A percentile compares a stretch with the other conserved stretches of the same genome.
Evolutionary conservation across 2,113 vertebrate genomes (phyloP).

Genomic region (Chloroceryle aenea): DNA sequence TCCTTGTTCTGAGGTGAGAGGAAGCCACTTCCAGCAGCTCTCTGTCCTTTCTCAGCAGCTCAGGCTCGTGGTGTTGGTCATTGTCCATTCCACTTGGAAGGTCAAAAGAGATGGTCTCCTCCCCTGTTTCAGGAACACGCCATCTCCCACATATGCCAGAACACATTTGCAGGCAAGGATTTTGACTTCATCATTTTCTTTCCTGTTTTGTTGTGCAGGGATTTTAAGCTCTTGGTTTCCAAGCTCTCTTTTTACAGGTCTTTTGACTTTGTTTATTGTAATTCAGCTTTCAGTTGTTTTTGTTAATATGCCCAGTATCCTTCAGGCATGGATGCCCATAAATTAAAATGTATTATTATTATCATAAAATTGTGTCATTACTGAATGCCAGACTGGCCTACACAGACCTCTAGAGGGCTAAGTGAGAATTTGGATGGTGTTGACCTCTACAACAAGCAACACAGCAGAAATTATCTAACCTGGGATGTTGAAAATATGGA

Average conservation of each 20-base stretch:
- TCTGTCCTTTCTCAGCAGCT: background rate
- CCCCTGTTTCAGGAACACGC: background rate
- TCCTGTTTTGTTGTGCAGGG: slow-evolving; percentile 28
- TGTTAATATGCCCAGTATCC: background rate
- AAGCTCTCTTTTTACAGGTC: slow-evolving; percentile 18
- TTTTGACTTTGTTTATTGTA: slow-evolving; percentile 44
- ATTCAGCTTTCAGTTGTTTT: slow-evolving; percentile 11
- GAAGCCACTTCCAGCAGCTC: background rate
- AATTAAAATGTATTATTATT: slow-evolving; percentile 30
- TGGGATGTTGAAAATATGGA: background rate
- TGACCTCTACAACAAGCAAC: background rate
- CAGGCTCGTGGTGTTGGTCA: background rate
- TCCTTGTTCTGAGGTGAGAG: background rate
- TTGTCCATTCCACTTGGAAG: background rate
- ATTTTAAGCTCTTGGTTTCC: slow-evolving; percentile 27
- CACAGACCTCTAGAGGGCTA: background rate
- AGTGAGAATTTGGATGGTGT: background rate
- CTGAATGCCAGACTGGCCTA: background rate
- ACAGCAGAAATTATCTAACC: background rate
- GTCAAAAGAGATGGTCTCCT: slow-evolving; percentile 8
- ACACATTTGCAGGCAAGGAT: slow-evolving; percentile 12
- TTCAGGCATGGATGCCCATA: background rate
- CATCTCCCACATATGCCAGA: background rate
- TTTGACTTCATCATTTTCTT: slow-evolving; percentile 42
- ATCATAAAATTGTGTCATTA: background rate